Base-by-base conservation (phyloP, 2,888 invertebrate species). In the Scrobipalpa costella region DNA sequence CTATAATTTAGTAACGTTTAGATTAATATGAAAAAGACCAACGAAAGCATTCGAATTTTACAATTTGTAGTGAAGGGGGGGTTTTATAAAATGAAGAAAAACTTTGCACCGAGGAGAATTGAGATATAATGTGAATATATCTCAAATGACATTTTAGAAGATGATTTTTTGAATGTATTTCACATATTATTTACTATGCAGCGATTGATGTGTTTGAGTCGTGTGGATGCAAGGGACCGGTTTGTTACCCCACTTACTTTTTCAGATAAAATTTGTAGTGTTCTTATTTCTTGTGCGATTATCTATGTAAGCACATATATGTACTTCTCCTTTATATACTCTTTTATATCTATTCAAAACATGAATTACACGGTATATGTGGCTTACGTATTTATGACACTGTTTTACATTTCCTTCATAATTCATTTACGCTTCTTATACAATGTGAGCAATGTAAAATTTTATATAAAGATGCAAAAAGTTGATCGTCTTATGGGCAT, bases 401-500 rank as follows among this genome's bases (percentile, higher is more conserved):
- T 15, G n/a, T 5, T n/a, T 15, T 44, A 44, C 44, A 15, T 44
- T 44, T 44, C n/a, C 15, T n/a, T 15, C 15, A 44, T 15, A 15
- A 44, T 44, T 2, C 15, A 44, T 15, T 15, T n/a, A 15, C 44
- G 44, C n/a, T 44, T 44, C 15, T 44, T n/a, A 15, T 15, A n/a
- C n/a, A 44, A 44, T 15, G 44, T 15, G 7, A 7, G 44, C 15
- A 86, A 85, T 66, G 73, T 76, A 0, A 69, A 73, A 3, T 83
- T 86, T 59, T 75, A 74, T n/a, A 69, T 84, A 0, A 74, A 77
- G 70, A 71, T 86, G 63, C 85, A 88, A 71, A 73, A 79, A 65
- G 73, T 85, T 5, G 85, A 88, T 62, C 77, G 81, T 15, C 64
- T 77, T 1, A 78, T 88, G 79, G 77, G 76, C 36, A 67, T 85